Percentiles rank a stretch among this genome's conserved stretches.
phyloP scores from a whole-genome alignment of 2,113 vertebrate genomes.

The Prietella phreatophila region DNA sequence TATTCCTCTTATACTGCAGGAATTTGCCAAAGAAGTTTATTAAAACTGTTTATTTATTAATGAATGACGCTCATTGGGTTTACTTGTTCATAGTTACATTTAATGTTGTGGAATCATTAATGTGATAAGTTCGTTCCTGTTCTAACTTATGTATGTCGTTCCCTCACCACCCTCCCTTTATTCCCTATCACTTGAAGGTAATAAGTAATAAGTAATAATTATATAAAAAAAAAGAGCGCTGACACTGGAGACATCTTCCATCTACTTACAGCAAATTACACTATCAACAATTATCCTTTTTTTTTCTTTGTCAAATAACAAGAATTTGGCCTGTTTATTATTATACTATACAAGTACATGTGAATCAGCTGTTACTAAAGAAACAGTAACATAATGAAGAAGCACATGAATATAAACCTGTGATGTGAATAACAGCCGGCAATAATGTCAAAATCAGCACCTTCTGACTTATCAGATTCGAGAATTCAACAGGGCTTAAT shows the following conservation, averaged over 20 bases:
- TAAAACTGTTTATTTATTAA: not conserved
- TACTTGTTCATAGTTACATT: not conserved
- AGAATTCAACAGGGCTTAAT: not conserved
- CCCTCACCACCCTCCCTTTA: not conserved
- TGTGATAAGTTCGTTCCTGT: not conserved
- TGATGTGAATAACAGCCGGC: not conserved
- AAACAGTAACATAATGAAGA: not conserved
- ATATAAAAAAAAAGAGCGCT: not conserved
- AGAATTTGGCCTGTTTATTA: too few species aligned
- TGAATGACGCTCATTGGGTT: not conserved
- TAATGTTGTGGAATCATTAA: not conserved
- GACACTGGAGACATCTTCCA: not conserved
- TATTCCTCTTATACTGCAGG: not conserved
- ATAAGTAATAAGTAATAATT: too few species aligned
- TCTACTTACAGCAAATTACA: not conserved
- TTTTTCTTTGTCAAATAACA: too few species aligned
- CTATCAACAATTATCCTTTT: not conserved
- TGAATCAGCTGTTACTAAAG: not conserved
- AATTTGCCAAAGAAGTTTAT: too few species aligned
- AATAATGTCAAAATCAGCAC: not conserved
- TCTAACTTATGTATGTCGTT: not conserved
- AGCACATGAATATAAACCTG: not conserved
- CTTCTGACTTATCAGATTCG: not conserved
- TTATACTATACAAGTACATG: not conserved
- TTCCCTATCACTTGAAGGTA: not conserved